Conservation (phyloP, 2,113 vertebrate genomes). For the Osmerus mordax region DNA sequence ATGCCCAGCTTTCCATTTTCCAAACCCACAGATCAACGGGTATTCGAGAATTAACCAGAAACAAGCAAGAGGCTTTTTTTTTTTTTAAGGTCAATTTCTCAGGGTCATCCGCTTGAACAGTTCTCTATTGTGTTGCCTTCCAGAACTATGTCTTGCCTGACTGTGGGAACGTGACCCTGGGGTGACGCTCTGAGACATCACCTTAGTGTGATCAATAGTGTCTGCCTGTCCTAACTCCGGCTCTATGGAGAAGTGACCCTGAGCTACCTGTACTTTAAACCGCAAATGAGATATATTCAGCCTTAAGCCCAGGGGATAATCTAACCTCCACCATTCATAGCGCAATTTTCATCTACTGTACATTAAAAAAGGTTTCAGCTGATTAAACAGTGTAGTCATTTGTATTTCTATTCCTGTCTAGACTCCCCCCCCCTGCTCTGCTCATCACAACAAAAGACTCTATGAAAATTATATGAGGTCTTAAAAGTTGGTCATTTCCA, state of each 20-base stretch:
- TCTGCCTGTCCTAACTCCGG: too few relatives aligned
- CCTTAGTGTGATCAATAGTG: too few relatives aligned
- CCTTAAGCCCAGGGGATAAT: conserved; percentile 37
- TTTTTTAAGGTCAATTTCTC: conserved; percentile 38
- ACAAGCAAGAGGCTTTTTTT: conserved; percentile 4
- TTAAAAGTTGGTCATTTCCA: too few relatives aligned
- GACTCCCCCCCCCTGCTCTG: background rate
- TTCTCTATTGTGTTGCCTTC: conserved; percentile 23
- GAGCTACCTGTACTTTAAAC: conserved; percentile 30
- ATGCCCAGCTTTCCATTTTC: too few relatives aligned
- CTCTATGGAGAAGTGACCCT: conserved; percentile 28
- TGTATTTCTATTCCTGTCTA: background rate
- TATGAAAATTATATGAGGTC: too few relatives aligned
- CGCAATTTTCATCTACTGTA: conserved; percentile 28
- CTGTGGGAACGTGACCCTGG: background rate
- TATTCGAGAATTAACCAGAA: conserved; percentile 52
- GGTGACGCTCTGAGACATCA: too few relatives aligned
- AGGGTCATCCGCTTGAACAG: conserved; percentile 24
- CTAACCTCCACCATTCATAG: conserved; percentile 19
- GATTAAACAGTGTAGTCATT: too few relatives aligned
- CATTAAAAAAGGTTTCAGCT: conserved; percentile 18
- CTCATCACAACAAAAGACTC: background rate
- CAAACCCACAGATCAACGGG: too few relatives aligned
- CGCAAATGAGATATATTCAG: conserved; percentile 29
- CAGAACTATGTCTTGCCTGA: background rate